Conservation (phyloP, 2,113 vertebrate genomes). For the Crotophaga sulcirostris region DNA sequence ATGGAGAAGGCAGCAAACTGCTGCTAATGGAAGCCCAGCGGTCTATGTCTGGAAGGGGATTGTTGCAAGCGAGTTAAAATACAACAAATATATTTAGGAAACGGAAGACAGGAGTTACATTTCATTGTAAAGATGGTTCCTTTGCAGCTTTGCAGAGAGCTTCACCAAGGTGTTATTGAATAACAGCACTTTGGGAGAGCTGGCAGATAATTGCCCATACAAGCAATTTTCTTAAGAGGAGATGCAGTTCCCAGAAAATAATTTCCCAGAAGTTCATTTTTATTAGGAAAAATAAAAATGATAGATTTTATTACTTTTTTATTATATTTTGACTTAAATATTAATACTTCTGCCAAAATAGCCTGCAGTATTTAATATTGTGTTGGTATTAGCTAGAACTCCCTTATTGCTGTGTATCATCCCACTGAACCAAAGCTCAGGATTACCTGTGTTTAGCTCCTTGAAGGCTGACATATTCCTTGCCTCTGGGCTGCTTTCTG, state of each 20-base stretch:
- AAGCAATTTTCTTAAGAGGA: not conserved
- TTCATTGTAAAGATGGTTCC: not conserved
- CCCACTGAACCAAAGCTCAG: not conserved
- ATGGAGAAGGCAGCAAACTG: not conserved
- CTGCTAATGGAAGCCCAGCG: not conserved
- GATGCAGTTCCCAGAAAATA: not conserved
- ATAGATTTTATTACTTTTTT: not conserved
- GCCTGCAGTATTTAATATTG: not conserved
- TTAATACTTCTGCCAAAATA: not conserved
- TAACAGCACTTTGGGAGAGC: not conserved
- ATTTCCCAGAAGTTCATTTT: not conserved
- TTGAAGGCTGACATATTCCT: not conserved
- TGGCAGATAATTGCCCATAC: not conserved
- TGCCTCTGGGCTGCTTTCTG: not conserved
- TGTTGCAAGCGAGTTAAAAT: not conserved
- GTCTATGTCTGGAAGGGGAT: not conserved
- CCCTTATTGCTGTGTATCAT: rapidly evolving
- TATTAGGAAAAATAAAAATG: not conserved
- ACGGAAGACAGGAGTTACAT: not conserved
- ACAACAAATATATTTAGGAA: not conserved
- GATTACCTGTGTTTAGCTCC: not conserved
- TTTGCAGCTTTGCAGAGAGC: not conserved
- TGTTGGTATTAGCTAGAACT: not conserved
- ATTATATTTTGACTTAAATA: not conserved
- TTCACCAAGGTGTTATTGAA: not conserved